A percentile compares a stretch with the other conserved stretches of the same genome.
These are phyloP conservation scores for Hemicordylus capensis DNA, from an alignment of 2,113 vertebrate genomes.

Conservation along the genomic window DNA sequence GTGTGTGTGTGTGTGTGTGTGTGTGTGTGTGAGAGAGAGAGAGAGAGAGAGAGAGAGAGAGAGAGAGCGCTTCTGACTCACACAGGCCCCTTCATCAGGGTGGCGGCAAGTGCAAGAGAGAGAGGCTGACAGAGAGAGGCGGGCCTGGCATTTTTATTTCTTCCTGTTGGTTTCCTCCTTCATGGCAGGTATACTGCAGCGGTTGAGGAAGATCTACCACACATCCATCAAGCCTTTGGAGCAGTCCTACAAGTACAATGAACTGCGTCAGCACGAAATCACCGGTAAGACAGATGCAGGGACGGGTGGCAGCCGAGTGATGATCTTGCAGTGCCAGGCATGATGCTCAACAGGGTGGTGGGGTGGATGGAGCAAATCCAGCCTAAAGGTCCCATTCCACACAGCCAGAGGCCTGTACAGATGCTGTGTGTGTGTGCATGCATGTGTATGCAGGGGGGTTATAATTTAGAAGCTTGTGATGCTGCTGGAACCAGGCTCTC, in stretches of 20 bases:
- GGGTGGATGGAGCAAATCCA: too few species aligned
- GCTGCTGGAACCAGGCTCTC: neutral
- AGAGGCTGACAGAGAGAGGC: neutral
- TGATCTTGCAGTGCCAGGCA: too few species aligned
- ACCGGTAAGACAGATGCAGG: conserved; percentile 82
- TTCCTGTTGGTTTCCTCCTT: neutral
- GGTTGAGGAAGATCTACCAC: conserved; percentile 94
- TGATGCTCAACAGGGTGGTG: too few species aligned
- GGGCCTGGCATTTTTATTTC: neutral
- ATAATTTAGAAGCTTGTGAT: neutral
- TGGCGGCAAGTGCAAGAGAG: neutral
- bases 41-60: too few species aligned
- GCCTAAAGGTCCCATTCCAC: neutral
- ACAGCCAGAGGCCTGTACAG: neutral
- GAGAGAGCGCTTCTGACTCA: neutral
- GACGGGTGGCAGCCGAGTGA: neutral
- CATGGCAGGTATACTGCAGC: conserved; percentile 83
- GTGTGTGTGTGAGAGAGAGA: too few species aligned
- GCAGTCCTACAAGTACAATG: conserved; percentile 96
- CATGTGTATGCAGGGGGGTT: neutral
- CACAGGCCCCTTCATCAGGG: too few species aligned
- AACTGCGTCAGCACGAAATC: conserved; percentile 96
- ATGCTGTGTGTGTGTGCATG: neutral
- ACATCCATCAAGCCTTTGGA: conserved; percentile 95
- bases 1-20: too few species aligned